These are phyloP conservation scores for Drosophila nr. perissopoda DNA, from an alignment of 2,888 invertebrate genomes.

Conservation along the genomic window DNA sequence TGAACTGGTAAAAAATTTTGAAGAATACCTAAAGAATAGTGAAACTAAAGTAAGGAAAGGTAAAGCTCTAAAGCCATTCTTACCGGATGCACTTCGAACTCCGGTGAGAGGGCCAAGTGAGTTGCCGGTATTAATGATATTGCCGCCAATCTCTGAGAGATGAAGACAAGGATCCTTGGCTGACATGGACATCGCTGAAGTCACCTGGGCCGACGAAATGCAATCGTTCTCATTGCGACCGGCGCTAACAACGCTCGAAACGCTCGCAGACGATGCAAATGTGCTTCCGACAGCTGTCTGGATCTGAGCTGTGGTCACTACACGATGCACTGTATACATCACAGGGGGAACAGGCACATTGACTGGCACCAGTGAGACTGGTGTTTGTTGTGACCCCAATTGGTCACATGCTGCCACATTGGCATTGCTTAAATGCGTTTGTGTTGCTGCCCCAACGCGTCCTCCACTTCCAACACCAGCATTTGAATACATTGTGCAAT, in stretches of 20 bases:
- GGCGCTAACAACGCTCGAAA: conserved; percentile 84
- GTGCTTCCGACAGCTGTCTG: conserved; percentile 84
- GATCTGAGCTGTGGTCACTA: conserved; percentile 85
- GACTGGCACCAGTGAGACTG: conserved; percentile 61
- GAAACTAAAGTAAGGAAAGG: neutral
- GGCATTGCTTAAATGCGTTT: conserved; percentile 76
- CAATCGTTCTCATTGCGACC: conserved; percentile 79
- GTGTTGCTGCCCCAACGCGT: conserved; percentile 80
- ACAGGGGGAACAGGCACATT: conserved; percentile 81
- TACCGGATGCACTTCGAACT: conserved; percentile 82
- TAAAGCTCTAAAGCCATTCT: neutral
- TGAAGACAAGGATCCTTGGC: conserved; percentile 62
- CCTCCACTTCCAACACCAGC: conserved; percentile 65
- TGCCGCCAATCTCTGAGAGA: conserved; percentile 50
- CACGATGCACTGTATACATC: conserved; percentile 85
- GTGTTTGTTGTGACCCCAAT: conserved; percentile 56
- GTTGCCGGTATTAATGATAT: conserved; percentile 55
- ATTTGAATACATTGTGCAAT: conserved; percentile 72
- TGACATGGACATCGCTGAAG: conserved; percentile 64
- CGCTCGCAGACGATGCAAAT: conserved; percentile 84
- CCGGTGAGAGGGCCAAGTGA: conserved; percentile 62
- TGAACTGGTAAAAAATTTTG: conserved; percentile 82
- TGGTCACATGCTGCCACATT: conserved; percentile 58
- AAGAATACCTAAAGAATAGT: conserved; percentile 51
- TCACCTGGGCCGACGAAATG: conserved; percentile 63